Conservation (phyloP, 2,797 vertebrate genomes). For the Tauraco hartlaubi region DNA sequence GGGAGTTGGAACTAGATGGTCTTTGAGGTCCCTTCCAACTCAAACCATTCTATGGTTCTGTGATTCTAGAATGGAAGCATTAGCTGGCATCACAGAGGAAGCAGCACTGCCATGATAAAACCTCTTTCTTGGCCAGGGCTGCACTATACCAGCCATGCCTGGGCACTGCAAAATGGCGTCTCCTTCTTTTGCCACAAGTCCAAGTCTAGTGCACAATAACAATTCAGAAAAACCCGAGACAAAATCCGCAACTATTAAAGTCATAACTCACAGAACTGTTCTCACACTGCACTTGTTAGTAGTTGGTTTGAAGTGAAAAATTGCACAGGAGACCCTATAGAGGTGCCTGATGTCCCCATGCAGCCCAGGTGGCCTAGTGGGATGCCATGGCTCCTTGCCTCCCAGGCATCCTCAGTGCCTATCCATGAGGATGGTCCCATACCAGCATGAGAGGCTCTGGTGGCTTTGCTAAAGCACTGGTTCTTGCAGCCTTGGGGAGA, state of each 20-base stretch:
- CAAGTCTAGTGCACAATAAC: accelerated
- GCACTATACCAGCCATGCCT: neutral
- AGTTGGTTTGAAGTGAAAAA: neutral
- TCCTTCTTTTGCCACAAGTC: neutral
- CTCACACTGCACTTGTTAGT: neutral
- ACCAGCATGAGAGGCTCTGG: neutral
- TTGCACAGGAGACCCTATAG: neutral
- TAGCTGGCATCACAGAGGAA: neutral
- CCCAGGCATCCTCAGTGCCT: neutral
- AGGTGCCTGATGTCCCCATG: neutral
- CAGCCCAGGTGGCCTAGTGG: neutral
- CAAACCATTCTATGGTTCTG: no score
- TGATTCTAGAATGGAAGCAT: neutral
- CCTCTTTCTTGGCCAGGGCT: neutral
- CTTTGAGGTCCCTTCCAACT: no score
- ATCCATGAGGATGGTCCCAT: neutral
- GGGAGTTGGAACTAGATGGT: no score
- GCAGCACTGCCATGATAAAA: neutral
- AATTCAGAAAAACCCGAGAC: neutral
- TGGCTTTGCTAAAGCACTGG: neutral
- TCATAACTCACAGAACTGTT: accelerated
- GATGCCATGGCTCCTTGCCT: neutral
- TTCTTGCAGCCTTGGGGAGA: neutral
- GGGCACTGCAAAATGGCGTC: neutral
- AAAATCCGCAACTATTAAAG: neutral